Base-by-base conservation (phyloP, 2,113 vertebrate genomes). In the Ornithorhynchus anatinus region DNA sequence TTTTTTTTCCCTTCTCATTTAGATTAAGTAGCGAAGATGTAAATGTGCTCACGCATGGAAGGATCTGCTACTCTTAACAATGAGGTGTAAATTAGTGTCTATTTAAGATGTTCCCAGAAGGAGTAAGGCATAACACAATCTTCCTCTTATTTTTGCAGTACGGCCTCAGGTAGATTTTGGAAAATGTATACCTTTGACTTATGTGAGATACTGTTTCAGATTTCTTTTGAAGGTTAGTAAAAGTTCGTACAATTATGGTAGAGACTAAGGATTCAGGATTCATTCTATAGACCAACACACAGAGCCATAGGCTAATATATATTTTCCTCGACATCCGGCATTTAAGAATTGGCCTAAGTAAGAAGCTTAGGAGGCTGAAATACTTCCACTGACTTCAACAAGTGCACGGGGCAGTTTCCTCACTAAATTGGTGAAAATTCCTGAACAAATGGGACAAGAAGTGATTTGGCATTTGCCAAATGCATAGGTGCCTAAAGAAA, bases 51-150 rank as follows among this genome's bases (percentile, higher is more conserved):
- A 66, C 67, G 70, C 61, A 36, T 53, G 10, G 51, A 61, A 53
- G 64, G 44, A 60, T 38, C 69, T 80, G 70, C 69, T 74, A 79
- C 74, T 77, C 65, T 85, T 84, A 74, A 84, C 82, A 86, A 81
- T 70, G 79, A 89, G 75, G 80, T 85, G 82, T 82, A 84, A 82
- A 86, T 78, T 84, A 82, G 72, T 75, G 79, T 80, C 72, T 78
- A 66, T 66, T 72, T 79, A 65, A 86, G 84, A 74, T 74, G 65
- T 80, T 78, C 72, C 57, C 56, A 44, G 77, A 51, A 61, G 56
- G 70, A 72, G 59, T 33, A 50, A 48, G 70, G 38, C 52, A 69
- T 31, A 17, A 56, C 51, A 33, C 44, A 74, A 10, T 3, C 43
- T 58, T 81, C 56, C 75, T 59, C 69, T 77, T 51, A 25, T 51